Evolutionary conservation across 64 coral and sea anemone genomes (phyloP), one percentile per base, ranked within the genome.

Genomic region (Actinia equina): DNA sequence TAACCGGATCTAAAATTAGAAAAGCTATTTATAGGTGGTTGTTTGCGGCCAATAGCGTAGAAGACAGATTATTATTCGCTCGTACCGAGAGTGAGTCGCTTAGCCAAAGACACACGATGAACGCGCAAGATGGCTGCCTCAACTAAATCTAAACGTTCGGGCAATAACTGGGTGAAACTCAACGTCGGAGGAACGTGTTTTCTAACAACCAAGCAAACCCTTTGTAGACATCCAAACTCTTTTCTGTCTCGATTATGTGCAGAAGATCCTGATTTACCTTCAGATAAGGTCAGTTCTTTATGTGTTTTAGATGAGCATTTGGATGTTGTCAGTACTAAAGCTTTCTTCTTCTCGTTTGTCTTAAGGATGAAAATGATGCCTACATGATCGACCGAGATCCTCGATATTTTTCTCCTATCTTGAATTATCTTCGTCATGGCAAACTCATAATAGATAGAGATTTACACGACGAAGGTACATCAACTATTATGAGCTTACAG

Each of bases 301-400:
- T 27, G 69, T 74, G 69, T 74, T 74, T 74, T 74, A 74, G 69
- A 81, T 85, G 83, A 60, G 55, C 83, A 85, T 59, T 60, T 85
- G 78, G 78, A 37, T 81, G 42, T 81, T 81, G 78, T 49, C 78
- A 81, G 69, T 74, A 74, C 69, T 41, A 74, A 59, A 64, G 26
- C 44, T 56, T 63, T 44, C 17, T 92, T 86, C 77, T 57, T 89
- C 79, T 65, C 14, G 19, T 17, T 62, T 83, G 65, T 57, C 69
- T 89, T 82, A 99, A n/a, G 97, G 97, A 99, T 60, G 97, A 99
- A 58, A 87, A 82, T 51, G 97, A 87, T 79, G 97, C 97, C 37
- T 99, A 99, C 85, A 91, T 99, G 93, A 95, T 99, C 79, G 97
- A 99, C 79, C 91, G 97, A 88, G 97, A 99, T 86, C 97, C 97